Evolutionary conservation across 1,140 invertebrate genomes (phyloP), one percentile per base, ranked within the genome.

Genomic region (Holcopasites calliopsidis): DNA sequence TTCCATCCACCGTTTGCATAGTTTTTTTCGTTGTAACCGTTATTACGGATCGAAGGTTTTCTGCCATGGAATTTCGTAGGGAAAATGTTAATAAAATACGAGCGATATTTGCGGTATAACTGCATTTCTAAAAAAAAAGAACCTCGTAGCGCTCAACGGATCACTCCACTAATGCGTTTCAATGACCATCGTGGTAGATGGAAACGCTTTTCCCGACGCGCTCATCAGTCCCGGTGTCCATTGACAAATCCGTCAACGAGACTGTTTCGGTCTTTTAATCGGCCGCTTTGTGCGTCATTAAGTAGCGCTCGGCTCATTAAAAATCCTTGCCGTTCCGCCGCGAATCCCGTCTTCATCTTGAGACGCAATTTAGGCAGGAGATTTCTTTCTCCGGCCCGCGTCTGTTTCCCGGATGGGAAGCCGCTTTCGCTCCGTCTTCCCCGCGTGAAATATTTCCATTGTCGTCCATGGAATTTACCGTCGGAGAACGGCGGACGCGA

Each of bases 331-430:
- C n/a, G 23, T 33, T 44, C 16, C 33, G 11, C 23, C 16, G 18
- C 10, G 61, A 73, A 44, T 44, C 38, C 8, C 38, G 38, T 18
- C n/a, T n/a, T n/a, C 49, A 4, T 23, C 38, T 42, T 11, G 31
- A 74, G 61, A 74, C 38, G 50, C 71, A 66, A 74, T 74, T 74
- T 66, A 28, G 38, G 28, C 61, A 23, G 26, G n/a, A 42, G 61
- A 55, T 28, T 66, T 66, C 71, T 66, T 66, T 65, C 21, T 11
- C 13, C 2, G 8, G 2, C 4, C 16, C 10, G 13, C 18, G 7
- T 0, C 1, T 3, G 4, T 42, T 38, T 33, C 35, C 21, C 13
- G 8, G 16, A 3, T 28, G 13, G 44, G 16, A 40, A 52, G 18
- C 44, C 31, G 5, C 18, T n/a, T 16, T 6, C 55, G 31, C 11